Base-by-base conservation (phyloP, 2,888 invertebrate species). In the Phalera bucephala region DNA sequence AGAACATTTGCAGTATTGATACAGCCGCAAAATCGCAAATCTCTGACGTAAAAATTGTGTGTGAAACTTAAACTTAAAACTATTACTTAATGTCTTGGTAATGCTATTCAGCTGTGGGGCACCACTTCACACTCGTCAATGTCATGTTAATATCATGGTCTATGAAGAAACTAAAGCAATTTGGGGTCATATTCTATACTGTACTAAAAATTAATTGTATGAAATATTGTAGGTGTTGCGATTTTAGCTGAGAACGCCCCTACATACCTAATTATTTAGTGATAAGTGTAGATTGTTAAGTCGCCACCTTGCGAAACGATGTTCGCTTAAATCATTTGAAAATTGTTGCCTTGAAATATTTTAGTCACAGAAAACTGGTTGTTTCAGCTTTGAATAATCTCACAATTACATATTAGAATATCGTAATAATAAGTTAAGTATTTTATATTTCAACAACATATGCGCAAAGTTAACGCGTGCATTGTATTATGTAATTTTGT, bases 401-500 rank as follows among this genome's bases (percentile, higher is more conserved):
- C 80, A 80, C 78, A 71, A 76, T 72, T 72, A 70, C 63, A 69
- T 65, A 82, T 72, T 76, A 80, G 72, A 70, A 63, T 81, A 82
- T 73, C 58, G 65, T 84, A 80, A 76, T 57, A 52, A 75, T 83
- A 83, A 82, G 74, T 80, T 82, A 79, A 81, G 80, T 80, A 77
- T 84, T 83, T 84, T 82, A 75, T 84, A 84, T 76, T 80, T 78
- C 72, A 77, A 78, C 68, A 75, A 74, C 72, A 76, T 77, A 69
- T 61, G 77, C 80, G 85, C 80, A 76, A 74, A 72, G 63, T 72
- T 72, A 72, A 72, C 58, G 80, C 75, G 79, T 78, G 69, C 71
- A 76, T 78, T 71, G 77, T 82, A 77, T 75, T 79, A 75, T 82
- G 85, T 86, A 84, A 87, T 87, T 87, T 84, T 87, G 81, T 86